A percentile compares a stretch with the other conserved stretches of the same genome.
Conservation (phyloP, 2,113 vertebrate genomes). For the Myiagra hebetior region DNA sequence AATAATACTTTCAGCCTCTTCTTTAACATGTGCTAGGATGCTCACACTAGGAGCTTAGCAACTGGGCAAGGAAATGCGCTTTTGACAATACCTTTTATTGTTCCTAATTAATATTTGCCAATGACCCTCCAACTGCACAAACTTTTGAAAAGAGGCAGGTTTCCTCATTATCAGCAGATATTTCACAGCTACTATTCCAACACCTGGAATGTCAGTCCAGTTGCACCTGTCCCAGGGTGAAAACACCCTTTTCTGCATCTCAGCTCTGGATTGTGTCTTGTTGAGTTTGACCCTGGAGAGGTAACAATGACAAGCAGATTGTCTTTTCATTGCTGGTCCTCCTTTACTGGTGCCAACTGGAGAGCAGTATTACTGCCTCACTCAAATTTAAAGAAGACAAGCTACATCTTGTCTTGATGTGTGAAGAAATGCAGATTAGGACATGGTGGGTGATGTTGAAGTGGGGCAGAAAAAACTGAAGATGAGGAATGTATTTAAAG, state of each 20-base stretch:
- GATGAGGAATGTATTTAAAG: slow-evolving; percentile 20
- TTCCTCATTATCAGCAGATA: neutral
- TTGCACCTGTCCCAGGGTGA: neutral
- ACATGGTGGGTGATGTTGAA: neutral
- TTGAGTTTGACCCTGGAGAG: neutral
- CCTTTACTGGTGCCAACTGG: neutral
- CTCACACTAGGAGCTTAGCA: neutral
- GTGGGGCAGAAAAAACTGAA: neutral
- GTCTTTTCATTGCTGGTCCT: neutral
- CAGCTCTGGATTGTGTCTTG: neutral
- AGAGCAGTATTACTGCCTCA: neutral
- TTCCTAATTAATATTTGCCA: neutral
- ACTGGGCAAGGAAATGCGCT: neutral
- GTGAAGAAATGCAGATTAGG: slow-evolving; percentile 16
- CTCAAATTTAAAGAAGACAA: neutral
- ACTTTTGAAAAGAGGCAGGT: neutral
- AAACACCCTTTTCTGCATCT: neutral
- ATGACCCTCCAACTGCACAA: neutral
- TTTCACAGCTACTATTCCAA: neutral
- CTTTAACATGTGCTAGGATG: neutral
- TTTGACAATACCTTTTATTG: neutral
- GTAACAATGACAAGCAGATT: neutral
- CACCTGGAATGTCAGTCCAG: neutral
- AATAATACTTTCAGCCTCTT: neutral
- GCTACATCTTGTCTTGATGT: neutral